Evolutionary conservation across 2,888 invertebrate species (phyloP), one percentile per base, ranked within the genome.

Genomic region (Beris morrisii): DNA sequence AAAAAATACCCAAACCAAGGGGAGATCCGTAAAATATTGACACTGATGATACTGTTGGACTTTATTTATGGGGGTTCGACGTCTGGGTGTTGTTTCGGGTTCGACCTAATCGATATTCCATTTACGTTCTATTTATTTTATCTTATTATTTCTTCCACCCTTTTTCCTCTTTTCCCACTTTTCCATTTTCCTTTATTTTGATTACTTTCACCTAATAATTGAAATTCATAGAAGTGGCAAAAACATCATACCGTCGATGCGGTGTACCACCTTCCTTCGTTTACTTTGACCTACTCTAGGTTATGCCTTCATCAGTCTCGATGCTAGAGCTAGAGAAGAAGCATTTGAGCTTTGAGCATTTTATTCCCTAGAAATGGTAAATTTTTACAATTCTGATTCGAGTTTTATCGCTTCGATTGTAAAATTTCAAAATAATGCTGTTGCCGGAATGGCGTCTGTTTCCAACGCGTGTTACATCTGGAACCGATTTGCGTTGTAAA

Each of bases 201-300:
- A 52, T 61, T 52, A 61, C 61, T 52, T 61, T 61, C 50, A 32
- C 38, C 61, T 50, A 52, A 61, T 61, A 61, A 61, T 61, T 61
- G 61, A 61, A 61, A 61, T 61, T 50, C 61, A 61, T 50, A 50
- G 45, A 58, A 58, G 58, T 58, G 58, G 44, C 9, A 45, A 30
- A 45, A 28, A 4, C 13, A 57, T 30, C 45, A 45, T 9, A 45
- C 12, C 15, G n/a, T 13, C 56, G 58, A 45, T 58, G 28, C 12
- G 58, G 46, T 58, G 9, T 7, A 38, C 22, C 22, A 22, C 38
- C 38, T 9, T 38, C 38, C 38, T 3, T 9, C 4, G 7, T 5
- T 5, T 38, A 38, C 38, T 9, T 38, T 38, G 5, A 9, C 2
- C 38, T 7, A 9, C 4, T 38, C 38, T 9, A 38, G 7, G 38